A percentile compares a stretch with the other conserved stretches of the same genome.
These are phyloP conservation scores for Plusia festucae DNA, from an alignment of 2,888 invertebrate species.

Conservation along the genomic window DNA sequence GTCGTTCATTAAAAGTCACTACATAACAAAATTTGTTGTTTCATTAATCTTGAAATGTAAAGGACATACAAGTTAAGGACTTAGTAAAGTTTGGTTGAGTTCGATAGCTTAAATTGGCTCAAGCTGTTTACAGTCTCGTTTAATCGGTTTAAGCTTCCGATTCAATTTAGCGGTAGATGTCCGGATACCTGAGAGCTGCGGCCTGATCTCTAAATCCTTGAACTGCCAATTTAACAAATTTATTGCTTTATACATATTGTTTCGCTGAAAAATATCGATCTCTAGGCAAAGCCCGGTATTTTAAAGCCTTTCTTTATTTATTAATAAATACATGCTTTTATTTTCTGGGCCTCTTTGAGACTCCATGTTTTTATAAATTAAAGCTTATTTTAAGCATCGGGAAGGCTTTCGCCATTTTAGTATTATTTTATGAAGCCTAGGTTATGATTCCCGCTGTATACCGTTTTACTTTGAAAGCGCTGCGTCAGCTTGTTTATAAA, in stretches of 20 bases:
- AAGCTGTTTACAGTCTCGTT: slow-evolving; percentile 29
- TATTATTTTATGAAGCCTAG: slow-evolving; percentile 15
- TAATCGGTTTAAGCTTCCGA: slow-evolving; percentile 17
- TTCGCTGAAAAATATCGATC: too few relatives aligned
- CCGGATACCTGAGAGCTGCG: slow-evolving; percentile 25
- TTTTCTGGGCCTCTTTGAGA: too few relatives aligned
- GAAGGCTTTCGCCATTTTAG: neutral
- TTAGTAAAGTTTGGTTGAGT: slow-evolving; percentile 24
- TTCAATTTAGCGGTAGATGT: slow-evolving; percentile 13
- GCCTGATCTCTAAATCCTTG: slow-evolving; percentile 18
- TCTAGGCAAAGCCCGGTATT: too few relatives aligned
- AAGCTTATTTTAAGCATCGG: neutral
- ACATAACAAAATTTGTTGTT: neutral
- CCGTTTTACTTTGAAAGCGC: slow-evolving; percentile 13
- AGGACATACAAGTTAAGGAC: neutral
- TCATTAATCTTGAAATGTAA: neutral
- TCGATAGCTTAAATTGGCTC: slow-evolving; percentile 18
- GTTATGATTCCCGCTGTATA: slow-evolving; percentile 27
- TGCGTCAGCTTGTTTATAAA: slow-evolving; percentile 27
- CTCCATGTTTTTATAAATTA: too few relatives aligned
- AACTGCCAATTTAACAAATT: slow-evolving; percentile 55
- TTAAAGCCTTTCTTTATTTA: too few relatives aligned
- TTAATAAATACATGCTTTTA: too few relatives aligned
- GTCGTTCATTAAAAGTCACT: neutral
- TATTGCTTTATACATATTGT: slow-evolving; percentile 55